Evolutionary conservation across 2,888 invertebrate species (phyloP), one percentile per base, ranked within the genome.

Genomic region (Agrotis clavis): DNA sequence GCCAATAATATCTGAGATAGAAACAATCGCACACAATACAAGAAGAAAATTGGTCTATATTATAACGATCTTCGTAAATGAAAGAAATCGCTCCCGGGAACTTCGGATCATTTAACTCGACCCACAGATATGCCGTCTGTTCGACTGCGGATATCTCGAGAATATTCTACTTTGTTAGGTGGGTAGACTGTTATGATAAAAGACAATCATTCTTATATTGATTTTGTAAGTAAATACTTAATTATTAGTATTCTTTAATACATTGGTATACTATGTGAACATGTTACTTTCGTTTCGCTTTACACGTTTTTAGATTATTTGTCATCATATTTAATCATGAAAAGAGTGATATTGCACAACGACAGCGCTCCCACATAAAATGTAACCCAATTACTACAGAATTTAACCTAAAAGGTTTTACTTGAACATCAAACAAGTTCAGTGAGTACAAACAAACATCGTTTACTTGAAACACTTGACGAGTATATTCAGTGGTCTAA

Each of bases 401-500:
- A 74, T 19, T 63, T 47, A 13, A 74, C 48, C 25, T 67, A 80
- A 81, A 78, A 69, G 57, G 64, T 64, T 64, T 64, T 50, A 53
- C 54, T 70, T 71, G 7, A 67, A 54, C 67, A 71, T 67, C 53
- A 71, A 67, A 77, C 70, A 77, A 53, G 64, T 60, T 35, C 51
- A 69, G 63, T 57, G 64, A 70, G 66, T 21, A 77, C 53, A 68
- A 71, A 76, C 65, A 84, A 68, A 74, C 79, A 74, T 68, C 59
- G 63, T 74, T 71, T 63, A 68, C 69, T 69, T 81, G 61, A 73
- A 82, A 68, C 65, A 63, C 85, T 73, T 68, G 65, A 65, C 50
- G 63, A 70, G 73, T 78, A 56, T 57, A 67, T 72, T 69, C 53
- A 71, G 66, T 71, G 68, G 71, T 70, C 66, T 70, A 54, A 76